Evolutionary conservation across 1,140 invertebrate genomes (phyloP).

Genomic region (Aphelinus atriplicis): DNA sequence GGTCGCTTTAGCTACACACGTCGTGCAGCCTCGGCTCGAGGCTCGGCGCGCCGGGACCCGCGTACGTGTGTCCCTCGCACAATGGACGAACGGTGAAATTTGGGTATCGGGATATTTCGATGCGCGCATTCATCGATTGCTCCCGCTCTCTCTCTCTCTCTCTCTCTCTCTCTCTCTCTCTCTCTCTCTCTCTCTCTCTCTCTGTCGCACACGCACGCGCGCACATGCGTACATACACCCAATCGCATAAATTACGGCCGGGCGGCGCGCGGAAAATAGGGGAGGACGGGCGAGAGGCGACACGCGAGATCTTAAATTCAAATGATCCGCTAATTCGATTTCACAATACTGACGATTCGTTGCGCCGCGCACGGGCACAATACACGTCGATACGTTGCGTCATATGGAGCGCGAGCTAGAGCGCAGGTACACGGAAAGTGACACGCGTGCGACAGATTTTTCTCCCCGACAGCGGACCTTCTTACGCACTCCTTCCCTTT

Average conservation of each 20-base stretch:
- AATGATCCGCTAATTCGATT: conserved; percentile 40
- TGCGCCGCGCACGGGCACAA: not conserved
- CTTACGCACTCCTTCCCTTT: not conserved
- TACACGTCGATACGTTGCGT: conserved; percentile 23
- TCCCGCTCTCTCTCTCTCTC: not conserved
- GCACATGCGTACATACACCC: not conserved
- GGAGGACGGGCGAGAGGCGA: not conserved
- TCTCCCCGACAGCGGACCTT: conserved; percentile 1
- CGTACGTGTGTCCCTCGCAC: not conserved
- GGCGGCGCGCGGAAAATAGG: not conserved
- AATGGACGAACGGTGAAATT: conserved; percentile 10
- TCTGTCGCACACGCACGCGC: conserved; percentile 12
- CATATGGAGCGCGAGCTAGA: not conserved
- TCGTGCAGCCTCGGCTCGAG: not conserved
- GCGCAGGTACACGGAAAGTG: conserved; percentile 28
- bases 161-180: conserved; percentile 19
- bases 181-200: conserved; percentile 24
- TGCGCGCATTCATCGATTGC: not conserved
- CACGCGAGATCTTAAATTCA: conserved; percentile 35
- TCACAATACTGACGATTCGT: conserved; percentile 30
- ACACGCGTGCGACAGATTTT: conserved; percentile 37
- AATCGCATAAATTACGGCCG: conserved; percentile 25
- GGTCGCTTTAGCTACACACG: not conserved
- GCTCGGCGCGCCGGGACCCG: too few relatives aligned
- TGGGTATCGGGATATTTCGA: conserved; percentile 23